These are phyloP conservation scores for Xestoiulus laeticollis DNA, from an alignment of 2,888 invertebrate genomes.

Conservation along the genomic window DNA sequence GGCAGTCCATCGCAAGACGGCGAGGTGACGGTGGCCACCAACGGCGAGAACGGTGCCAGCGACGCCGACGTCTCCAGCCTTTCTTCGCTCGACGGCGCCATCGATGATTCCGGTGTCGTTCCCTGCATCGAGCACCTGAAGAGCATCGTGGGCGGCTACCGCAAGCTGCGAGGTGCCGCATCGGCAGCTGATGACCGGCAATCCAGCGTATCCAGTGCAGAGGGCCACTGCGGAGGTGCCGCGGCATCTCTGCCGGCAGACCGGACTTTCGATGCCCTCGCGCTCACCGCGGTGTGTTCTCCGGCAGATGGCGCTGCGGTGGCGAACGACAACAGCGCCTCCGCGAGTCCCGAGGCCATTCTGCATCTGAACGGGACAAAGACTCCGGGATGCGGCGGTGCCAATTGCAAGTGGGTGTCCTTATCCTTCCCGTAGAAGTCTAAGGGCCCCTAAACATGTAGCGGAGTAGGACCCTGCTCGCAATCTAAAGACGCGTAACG, in stretches of 20 bases:
- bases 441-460: too few species aligned
- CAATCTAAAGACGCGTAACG: too few species aligned
- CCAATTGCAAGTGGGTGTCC: neutral
- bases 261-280: neutral
- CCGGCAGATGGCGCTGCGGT: neutral
- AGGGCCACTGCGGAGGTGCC: neutral
- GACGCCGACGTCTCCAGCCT: conserved; percentile 51
- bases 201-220: conserved; percentile 7
- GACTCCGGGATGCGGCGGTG: conserved; percentile 1
- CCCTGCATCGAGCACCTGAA: neutral
- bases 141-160: neutral
- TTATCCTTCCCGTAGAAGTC: neutral
- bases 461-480: too few species aligned
- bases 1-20: neutral
- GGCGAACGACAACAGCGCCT: neutral
- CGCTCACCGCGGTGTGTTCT: too few species aligned
- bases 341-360: conserved; percentile 46
- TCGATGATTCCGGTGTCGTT: neutral
- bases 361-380: conserved; percentile 4
- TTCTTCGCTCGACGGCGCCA: conserved; percentile 30
- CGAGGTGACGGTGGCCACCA: neutral
- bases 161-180: neutral
- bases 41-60: conserved; percentile 16
- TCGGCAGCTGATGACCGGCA: neutral
- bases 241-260: neutral